phyloP scores from a whole-genome alignment of 2,888 invertebrate genomes.

The Coleophora flavipennella region DNA sequence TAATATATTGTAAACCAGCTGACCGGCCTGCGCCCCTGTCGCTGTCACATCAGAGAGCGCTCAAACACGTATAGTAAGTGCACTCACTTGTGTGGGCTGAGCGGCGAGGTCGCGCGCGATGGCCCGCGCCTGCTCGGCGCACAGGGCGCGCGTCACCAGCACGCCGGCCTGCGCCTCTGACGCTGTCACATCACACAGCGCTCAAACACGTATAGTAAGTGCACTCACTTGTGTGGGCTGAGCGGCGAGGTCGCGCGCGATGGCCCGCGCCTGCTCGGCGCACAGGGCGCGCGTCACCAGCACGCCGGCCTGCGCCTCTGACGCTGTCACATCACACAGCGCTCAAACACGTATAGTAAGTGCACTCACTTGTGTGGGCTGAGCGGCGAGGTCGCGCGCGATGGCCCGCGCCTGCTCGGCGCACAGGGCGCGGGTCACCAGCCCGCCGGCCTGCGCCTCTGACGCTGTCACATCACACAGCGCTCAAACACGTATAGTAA shows the following conservation, averaged over 20 bases:
- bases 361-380: conserved; percentile 50
- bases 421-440: no score
- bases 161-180: no score
- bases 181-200: no score
- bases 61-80: no score
- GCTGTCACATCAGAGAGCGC: no score
- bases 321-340: conserved; percentile 85
- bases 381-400: conserved; percentile 79
- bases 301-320: conserved; percentile 83
- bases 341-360: conserved; percentile 71
- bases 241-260: conserved; percentile 79
- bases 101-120: no score
- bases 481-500: conserved; percentile 74
- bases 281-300: conserved; percentile 85
- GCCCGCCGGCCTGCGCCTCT: conserved; percentile 83
- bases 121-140: no score
- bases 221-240: conserved; percentile 47
- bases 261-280: no score
- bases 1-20: no score
- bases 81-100: conserved; percentile 49
- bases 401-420: conserved; percentile 79
- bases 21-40: no score
- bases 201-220: no score
- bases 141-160: no score
- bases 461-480: conserved; percentile 84